Evolutionary conservation across 53 echinoderm and acorn worm species (phyloP), one percentile per base, ranked within the genome.

Genomic region (Antedon mediterranea): DNA sequence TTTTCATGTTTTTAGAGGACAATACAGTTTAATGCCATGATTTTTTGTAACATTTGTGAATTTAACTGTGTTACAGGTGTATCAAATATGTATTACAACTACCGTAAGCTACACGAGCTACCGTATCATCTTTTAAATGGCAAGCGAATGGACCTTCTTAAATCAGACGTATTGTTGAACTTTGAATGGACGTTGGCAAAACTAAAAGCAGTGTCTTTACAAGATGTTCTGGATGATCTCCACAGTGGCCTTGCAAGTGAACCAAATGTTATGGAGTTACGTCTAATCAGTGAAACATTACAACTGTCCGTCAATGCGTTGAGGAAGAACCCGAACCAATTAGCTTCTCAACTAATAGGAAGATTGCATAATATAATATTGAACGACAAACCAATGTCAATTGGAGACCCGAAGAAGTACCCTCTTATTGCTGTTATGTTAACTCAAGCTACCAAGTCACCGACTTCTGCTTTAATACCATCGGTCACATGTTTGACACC

Each of bases 141-240:
- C 4, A 79, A 82, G 30, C 95, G 91, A 70, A 81, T 91, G 4
- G 83, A 89, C 33, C 79, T 79, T 20, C 85, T 94, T 74, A 94
- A 94, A 43, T 75, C 85, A 26, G 85, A 91, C 34, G 78, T 81
- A 7, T 77, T 94, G 32, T 37, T 94, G 33, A 85, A 94, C 86
- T 94, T 89, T 33, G 91, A 94, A 74, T 94, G 91, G 91, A 87
- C 79, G 2, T 77, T 94, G 37, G 86, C 88, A 73, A 94, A 91
- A 75, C 83, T 94, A 15, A 81, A 83, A 30, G 95, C 87, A 0
- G 87, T 83, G 15, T 89, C 91, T 0, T 72, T 94, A 0, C 79
- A 79, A 0, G 75, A 33, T n/a, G 74, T 94, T 43, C 82, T 87
- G 18, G 87, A 87, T 30, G 95, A 94, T 73, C 29, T 94, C 18